Conservation (phyloP, 2,888 invertebrate genomes). For the Chrysotoxum bicinctum region DNA sequence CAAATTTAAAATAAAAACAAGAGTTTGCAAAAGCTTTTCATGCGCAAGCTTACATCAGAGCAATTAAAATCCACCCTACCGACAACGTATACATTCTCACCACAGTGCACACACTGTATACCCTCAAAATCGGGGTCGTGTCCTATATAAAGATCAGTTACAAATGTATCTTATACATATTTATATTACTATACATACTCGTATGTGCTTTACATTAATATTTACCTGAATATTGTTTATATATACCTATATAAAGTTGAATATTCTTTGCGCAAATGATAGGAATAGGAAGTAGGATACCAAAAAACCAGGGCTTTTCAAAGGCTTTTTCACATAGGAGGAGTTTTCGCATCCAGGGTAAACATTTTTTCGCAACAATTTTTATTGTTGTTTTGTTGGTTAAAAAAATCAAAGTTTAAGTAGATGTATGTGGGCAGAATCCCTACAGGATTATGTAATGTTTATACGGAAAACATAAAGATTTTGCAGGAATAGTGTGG, state of each 20-base stretch:
- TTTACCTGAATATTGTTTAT: slow-evolving; percentile 54
- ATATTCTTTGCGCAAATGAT: slow-evolving; percentile 50
- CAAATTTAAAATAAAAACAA: slow-evolving; percentile 9
- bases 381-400: background rate
- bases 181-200: no score
- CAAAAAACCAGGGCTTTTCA: slow-evolving; percentile 9
- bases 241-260: slow-evolving; percentile 11
- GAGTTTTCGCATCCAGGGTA: slow-evolving; percentile 42
- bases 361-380: slow-evolving; percentile 20
- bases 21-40: slow-evolving; percentile 35
- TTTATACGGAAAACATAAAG: background rate
- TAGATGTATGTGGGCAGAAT: background rate
- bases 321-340: slow-evolving; percentile 42
- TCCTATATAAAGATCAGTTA: slow-evolving; percentile 68
- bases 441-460: slow-evolving; percentile 14
- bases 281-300: slow-evolving; percentile 4
- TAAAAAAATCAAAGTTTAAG: slow-evolving; percentile 24
- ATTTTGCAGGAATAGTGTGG: slow-evolving; percentile 14
- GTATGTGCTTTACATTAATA: slow-evolving; percentile 1
- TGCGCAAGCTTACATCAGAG: slow-evolving; percentile 62
- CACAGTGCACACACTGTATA: background rate
- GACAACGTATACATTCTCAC: background rate
- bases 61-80: slow-evolving; percentile 64
- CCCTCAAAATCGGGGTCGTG: slow-evolving; percentile 64
- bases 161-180: slow-evolving; percentile 58